Percentiles rank a stretch among this genome's conserved stretches.
phyloP scores from a whole-genome alignment of 2,888 invertebrate species.

The Amblyteles armatorius region DNA sequence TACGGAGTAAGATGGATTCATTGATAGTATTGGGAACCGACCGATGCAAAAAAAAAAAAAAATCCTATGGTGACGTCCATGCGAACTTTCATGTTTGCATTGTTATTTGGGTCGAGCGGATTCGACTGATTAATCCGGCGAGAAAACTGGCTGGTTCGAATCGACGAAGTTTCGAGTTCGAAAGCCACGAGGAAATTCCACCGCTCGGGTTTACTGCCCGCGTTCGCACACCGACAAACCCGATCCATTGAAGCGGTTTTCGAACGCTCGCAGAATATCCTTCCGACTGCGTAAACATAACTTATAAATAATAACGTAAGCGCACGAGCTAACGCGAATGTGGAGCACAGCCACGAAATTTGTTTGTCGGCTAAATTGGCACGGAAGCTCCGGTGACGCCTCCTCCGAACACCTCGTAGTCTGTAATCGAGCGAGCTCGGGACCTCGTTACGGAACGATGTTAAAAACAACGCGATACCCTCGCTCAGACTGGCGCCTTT shows the following conservation, averaged over 20 bases:
- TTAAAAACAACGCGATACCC: slow-evolving; percentile 4
- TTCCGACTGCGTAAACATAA: slow-evolving; percentile 26
- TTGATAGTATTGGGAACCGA: too few relatives aligned
- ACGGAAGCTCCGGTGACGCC: slow-evolving; percentile 41
- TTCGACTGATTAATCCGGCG: not conserved
- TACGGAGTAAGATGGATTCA: too few relatives aligned
- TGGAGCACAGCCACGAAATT: slow-evolving; percentile 72
- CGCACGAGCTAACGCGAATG: slow-evolving; percentile 60
- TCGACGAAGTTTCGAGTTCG: not conserved
- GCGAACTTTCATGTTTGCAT: not conserved
- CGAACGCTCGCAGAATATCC: slow-evolving; percentile 3
- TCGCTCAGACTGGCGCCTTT: slow-evolving; percentile 1
- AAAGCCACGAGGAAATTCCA: slow-evolving; percentile 36
- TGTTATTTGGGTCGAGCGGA: not conserved
- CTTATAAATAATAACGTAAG: slow-evolving; percentile 58
- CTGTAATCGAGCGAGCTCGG: slow-evolving; percentile 11
- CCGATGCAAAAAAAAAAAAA: not conserved
- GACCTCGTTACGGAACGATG: slow-evolving; percentile 22
- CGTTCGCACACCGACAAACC: not conserved
- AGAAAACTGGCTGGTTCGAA: not conserved
- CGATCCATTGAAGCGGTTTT: slow-evolving; percentile 34
- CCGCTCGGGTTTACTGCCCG: slow-evolving; percentile 47
- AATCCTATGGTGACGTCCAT: not conserved
- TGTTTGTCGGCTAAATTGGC: slow-evolving; percentile 72
- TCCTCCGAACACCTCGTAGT: slow-evolving; percentile 22